Evolutionary conservation across 2,797 vertebrate genomes (phyloP).

Genomic region (Lithobates sylvaticus): DNA sequence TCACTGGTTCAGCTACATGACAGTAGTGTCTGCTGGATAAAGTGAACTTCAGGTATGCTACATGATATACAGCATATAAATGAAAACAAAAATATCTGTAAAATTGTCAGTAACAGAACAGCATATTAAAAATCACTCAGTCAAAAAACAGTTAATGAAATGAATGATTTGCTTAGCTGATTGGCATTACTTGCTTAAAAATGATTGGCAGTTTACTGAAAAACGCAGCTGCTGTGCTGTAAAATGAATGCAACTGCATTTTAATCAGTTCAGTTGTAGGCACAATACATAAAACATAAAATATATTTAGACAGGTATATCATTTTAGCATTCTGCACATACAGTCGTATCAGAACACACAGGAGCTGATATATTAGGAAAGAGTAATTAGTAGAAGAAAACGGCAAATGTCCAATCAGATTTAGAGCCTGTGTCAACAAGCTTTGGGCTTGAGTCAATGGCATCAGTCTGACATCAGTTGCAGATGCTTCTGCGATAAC

Average conservation of each 20-base stretch:
- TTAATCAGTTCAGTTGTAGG: background rate
- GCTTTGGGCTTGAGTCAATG: too few relatives aligned
- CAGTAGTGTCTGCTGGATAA: too few relatives aligned
- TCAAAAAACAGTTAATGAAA: too few relatives aligned
- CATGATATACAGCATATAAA: too few relatives aligned
- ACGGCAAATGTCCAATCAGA: background rate
- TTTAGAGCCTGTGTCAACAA: background rate
- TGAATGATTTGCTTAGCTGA: too few relatives aligned
- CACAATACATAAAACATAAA: background rate
- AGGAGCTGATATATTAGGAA: background rate
- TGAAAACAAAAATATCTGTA: too few relatives aligned
- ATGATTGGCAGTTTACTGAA: background rate
- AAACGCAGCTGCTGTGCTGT: background rate
- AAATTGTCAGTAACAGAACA: too few relatives aligned
- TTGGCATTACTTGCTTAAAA: background rate
- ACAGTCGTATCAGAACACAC: background rate
- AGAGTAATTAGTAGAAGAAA: background rate
- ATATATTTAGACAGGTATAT: background rate
- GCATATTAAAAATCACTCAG: too few relatives aligned
- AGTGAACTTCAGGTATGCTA: too few relatives aligned
- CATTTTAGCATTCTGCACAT: background rate
- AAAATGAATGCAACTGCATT: background rate
- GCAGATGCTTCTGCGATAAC: too few relatives aligned
- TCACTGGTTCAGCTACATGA: too few relatives aligned
- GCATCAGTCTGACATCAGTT: too few relatives aligned